A percentile compares a stretch with the other conserved stretches of the same genome.
These are phyloP conservation scores for Circaetus cinerascens DNA, from an alignment of 2,113 vertebrate species.

Conservation along the genomic window DNA sequence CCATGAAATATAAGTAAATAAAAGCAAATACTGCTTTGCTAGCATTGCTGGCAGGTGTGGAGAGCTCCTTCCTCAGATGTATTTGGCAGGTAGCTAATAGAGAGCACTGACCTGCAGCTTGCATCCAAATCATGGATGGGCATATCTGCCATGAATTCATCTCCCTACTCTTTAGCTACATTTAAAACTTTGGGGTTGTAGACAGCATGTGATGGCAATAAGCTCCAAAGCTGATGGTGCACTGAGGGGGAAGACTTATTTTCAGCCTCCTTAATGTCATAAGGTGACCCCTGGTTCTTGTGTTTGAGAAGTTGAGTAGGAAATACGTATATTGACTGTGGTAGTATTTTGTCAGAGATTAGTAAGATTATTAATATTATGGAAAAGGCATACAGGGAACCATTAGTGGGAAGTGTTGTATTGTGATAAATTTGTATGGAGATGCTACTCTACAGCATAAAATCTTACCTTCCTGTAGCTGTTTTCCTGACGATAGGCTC, in stretches of 20 bases:
- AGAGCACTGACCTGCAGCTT: background rate
- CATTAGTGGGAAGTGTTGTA: background rate
- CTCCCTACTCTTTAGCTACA: background rate
- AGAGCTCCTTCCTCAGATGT: background rate
- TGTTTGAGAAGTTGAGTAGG: background rate
- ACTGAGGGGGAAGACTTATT: background rate
- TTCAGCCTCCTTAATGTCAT: background rate
- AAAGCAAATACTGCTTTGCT: background rate
- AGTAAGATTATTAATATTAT: background rate
- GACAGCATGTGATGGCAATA: background rate
- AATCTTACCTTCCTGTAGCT: background rate
- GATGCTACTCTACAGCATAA: background rate
- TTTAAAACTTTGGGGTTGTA: background rate
- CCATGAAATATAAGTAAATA: background rate
- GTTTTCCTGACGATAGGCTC: background rate
- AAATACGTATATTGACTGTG: background rate
- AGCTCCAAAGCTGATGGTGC: background rate
- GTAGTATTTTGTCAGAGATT: background rate
- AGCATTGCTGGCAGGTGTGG: background rate
- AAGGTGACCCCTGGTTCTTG: background rate
- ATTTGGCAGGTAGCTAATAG: background rate
- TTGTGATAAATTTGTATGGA: background rate
- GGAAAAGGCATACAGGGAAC: background rate
- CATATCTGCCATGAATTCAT: background rate
- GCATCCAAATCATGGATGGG: background rate